Evolutionary conservation across 2,888 invertebrate genomes (phyloP).

Genomic region (Drosophila recens): DNA sequence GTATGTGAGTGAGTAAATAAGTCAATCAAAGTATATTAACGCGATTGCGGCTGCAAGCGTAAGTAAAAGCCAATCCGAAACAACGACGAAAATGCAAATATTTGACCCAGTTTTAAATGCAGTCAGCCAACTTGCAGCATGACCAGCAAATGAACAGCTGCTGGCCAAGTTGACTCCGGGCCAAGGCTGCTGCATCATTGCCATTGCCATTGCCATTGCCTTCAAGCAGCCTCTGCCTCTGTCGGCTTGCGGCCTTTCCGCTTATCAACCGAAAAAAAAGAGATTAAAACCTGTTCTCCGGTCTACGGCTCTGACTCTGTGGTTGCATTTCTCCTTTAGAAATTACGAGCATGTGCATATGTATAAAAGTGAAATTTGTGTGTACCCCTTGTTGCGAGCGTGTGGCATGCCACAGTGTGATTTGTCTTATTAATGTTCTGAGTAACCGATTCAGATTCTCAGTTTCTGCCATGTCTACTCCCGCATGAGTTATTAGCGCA

Average conservation of each 20-base stretch:
- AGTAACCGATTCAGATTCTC: slow-evolving; percentile 33
- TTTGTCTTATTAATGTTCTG: slow-evolving; percentile 43
- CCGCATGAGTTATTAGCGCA: slow-evolving; percentile 74
- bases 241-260: slow-evolving; percentile 28
- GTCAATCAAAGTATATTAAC: slow-evolving; percentile 31
- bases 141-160: slow-evolving; percentile 41
- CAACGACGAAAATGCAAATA: slow-evolving; percentile 54
- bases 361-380: slow-evolving; percentile 76
- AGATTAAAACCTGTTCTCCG: slow-evolving; percentile 62
- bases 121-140: slow-evolving; percentile 29
- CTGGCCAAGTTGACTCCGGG: slow-evolving; percentile 21
- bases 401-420: slow-evolving; percentile 23
- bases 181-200: slow-evolving; percentile 43
- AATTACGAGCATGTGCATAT: slow-evolving; percentile 42
- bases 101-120: slow-evolving; percentile 64
- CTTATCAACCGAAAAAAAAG: slow-evolving; percentile 37
- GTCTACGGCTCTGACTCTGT: slow-evolving; percentile 16
- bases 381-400: slow-evolving; percentile 13
- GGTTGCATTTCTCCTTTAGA: slow-evolving; percentile 54
- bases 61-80: slow-evolving; percentile 40
- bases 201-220: slow-evolving; percentile 10
- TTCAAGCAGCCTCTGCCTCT: slow-evolving; percentile 2
- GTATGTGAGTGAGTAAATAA: not conserved
- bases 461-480: slow-evolving; percentile 14
- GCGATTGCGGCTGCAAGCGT: slow-evolving; percentile 14